Conservation (phyloP, 2,888 invertebrate species). For the Stenodema calcarata region DNA sequence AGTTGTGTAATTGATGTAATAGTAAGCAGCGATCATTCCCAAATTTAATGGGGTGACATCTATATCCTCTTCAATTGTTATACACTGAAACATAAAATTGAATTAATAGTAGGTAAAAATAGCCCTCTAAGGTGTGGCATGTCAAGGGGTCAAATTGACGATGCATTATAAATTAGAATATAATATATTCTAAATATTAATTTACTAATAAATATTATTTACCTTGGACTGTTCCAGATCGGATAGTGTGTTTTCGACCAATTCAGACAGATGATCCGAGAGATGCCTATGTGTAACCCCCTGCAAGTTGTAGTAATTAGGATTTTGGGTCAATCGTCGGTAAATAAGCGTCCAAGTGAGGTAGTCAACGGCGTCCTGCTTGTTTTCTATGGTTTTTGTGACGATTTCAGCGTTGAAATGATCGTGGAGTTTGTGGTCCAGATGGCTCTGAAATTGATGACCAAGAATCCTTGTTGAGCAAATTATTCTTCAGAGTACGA, state of each 20-base stretch:
- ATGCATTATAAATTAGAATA: too few species aligned
- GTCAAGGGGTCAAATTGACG: neutral
- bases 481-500: too few species aligned
- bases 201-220: constrained; percentile 17
- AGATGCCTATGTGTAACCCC: constrained; percentile 96
- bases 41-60: constrained; percentile 95
- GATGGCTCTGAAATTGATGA: constrained; percentile 71
- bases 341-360: constrained; percentile 99
- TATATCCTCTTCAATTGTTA: constrained; percentile 97
- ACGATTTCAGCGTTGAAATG: constrained; percentile 99
- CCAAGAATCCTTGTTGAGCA: neutral
- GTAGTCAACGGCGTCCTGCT: constrained; percentile 99
- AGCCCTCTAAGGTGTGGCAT: too few species aligned
- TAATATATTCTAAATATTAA: neutral
- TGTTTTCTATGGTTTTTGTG: constrained; percentile 99
- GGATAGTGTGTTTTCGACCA: constrained; percentile 93
- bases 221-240: constrained; percentile 93
- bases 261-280: constrained; percentile 96
- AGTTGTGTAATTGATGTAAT: constrained; percentile 99
- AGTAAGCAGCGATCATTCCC: constrained; percentile 99
- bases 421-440: constrained; percentile 97
- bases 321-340: constrained; percentile 95
- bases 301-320: constrained; percentile 98
- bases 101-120: neutral
- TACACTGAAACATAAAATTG: constrained; percentile 67